Conservation (phyloP, 2,888 invertebrate genomes). For the Galerucella nymphaeae region DNA sequence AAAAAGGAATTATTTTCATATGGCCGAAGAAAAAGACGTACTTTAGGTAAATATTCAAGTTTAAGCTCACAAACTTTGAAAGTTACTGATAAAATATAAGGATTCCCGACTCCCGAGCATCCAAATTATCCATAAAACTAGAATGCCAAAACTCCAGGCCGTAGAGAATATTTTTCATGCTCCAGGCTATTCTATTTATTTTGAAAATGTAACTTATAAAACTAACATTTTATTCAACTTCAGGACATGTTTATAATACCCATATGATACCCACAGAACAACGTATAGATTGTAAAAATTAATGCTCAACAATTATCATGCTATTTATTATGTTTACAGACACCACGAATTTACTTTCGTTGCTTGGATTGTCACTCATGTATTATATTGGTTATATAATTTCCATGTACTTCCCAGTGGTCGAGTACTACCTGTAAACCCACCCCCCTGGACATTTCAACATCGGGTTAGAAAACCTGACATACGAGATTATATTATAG, state of each 20-base stretch:
- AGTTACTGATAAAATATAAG: no score
- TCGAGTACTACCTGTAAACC: conserved; percentile 54
- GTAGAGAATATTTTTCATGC: no score
- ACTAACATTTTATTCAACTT: no score
- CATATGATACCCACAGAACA: no score
- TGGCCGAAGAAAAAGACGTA: conserved; percentile 49
- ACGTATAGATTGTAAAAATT: no score
- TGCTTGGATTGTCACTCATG: conserved; percentile 55
- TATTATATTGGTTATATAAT: conserved; percentile 56
- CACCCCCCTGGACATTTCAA: conserved; percentile 57
- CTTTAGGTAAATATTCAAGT: conserved; percentile 39
- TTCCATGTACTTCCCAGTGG: conserved; percentile 57
- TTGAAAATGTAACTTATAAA: no score
- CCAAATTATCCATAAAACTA: no score
- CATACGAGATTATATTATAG: conserved; percentile 60
- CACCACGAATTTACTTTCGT: conserved; percentile 51
- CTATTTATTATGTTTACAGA: conserved; percentile 37
- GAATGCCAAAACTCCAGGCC: no score
- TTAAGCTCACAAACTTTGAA: neutral
- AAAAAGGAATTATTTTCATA: conserved; percentile 51
- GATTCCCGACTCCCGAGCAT: no score
- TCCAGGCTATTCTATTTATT: no score
- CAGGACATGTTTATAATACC: no score
- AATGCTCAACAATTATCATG: neutral
- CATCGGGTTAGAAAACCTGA: conserved; percentile 55